Conservation (phyloP, 2,888 invertebrate species). For the Urechis unicinctus region DNA sequence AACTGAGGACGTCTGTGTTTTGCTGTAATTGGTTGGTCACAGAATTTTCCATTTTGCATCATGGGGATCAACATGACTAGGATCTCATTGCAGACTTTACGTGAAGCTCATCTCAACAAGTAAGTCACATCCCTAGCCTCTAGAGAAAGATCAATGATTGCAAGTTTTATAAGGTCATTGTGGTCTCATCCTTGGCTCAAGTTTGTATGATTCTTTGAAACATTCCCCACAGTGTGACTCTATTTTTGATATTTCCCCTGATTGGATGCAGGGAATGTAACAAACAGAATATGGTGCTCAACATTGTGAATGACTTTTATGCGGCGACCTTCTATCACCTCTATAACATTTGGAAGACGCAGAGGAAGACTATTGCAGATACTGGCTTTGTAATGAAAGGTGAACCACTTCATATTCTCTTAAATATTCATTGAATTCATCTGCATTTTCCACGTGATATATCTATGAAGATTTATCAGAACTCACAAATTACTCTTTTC, state of each 20-base stretch:
- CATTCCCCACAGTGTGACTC: no score
- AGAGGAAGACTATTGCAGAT: constrained; percentile 54
- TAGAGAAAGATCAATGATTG: no score
- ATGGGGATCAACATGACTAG: constrained; percentile 56
- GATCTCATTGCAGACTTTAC: constrained; percentile 53
- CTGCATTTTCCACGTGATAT: no score
- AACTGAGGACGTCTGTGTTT: neutral
- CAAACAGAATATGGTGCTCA: constrained; percentile 43
- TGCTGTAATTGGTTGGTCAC: constrained; percentile 26
- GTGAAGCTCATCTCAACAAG: constrained; percentile 54
- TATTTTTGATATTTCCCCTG: no score
- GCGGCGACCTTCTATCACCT: constrained; percentile 50
- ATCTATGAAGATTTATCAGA: no score
- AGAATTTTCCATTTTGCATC: constrained; percentile 57
- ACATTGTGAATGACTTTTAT: constrained; percentile 53
- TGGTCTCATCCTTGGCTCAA: no score
- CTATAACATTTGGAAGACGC: constrained; percentile 52
- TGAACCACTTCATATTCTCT: no score
- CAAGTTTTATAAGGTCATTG: no score
- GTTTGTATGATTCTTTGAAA: no score
- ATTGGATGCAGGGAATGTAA: constrained; percentile 49
- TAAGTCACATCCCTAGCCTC: no score
- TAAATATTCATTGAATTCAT: no score
- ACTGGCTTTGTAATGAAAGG: constrained; percentile 55
- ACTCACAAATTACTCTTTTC: no score